Percentiles rank a stretch among this genome's conserved stretches.
Evolutionary conservation across 1,140 invertebrate genomes (phyloP).

Genomic region (Prorops nasuta): DNA sequence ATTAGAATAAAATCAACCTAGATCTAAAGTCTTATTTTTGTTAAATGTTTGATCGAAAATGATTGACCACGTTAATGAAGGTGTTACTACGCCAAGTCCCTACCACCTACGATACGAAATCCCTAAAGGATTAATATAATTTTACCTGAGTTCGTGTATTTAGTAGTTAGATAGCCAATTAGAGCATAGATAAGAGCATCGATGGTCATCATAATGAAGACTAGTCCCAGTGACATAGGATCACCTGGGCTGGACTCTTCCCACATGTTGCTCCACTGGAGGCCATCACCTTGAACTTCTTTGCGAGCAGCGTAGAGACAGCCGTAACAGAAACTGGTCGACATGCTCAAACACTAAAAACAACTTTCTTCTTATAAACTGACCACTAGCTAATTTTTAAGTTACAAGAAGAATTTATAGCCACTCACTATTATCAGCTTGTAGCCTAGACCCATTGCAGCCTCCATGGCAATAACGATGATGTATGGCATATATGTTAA

Average conservation of each 20-base stretch:
- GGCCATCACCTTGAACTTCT: constrained; percentile 60
- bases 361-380: constrained; percentile 1
- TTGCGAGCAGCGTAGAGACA: constrained; percentile 61
- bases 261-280: constrained; percentile 55
- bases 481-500: constrained; percentile 66
- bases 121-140: not conserved
- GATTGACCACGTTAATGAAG: too few species aligned
- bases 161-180: constrained; percentile 41
- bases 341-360: constrained; percentile 61
- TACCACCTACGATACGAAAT: too few species aligned
- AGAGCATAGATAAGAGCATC: constrained; percentile 47
- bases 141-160: constrained; percentile 47
- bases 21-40: too few species aligned
- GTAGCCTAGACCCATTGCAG: constrained; percentile 54
- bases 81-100: too few species aligned
- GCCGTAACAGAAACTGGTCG: constrained; percentile 64
- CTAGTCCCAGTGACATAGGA: constrained; percentile 55
- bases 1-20: too few species aligned
- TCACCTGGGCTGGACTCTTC: constrained; percentile 50
- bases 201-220: constrained; percentile 41
- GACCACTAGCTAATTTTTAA: not conserved
- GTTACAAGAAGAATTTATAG: not conserved
- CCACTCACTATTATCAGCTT: constrained; percentile 61
- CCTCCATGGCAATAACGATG: constrained; percentile 64
- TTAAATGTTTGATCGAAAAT: too few species aligned